Conservation (phyloP, 2,113 vertebrate species). For the Cacatua alba region DNA sequence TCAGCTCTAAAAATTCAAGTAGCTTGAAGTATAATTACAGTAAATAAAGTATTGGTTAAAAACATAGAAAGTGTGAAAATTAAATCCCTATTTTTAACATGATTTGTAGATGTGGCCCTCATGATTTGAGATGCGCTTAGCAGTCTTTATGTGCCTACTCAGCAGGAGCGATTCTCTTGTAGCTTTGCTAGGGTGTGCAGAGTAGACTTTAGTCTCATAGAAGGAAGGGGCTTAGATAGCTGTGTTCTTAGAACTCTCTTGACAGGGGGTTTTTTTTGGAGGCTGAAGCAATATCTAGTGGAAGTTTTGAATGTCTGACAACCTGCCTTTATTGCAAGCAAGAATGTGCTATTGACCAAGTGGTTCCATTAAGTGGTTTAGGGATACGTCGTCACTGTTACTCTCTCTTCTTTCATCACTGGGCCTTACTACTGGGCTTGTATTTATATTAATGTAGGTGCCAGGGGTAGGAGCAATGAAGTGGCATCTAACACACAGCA, state of each 20-base stretch:
- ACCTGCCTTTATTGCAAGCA: neutral
- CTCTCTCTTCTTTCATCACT: neutral
- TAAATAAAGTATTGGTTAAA: neutral
- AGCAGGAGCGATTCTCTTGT: neutral
- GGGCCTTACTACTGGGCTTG: neutral
- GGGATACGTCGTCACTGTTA: neutral
- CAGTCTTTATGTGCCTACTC: neutral
- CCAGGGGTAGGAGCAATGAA: neutral
- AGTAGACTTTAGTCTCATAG: neutral
- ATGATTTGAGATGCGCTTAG: neutral
- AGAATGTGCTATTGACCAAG: neutral
- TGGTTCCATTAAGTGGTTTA: neutral
- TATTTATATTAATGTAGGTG: neutral
- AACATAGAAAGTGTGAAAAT: neutral
- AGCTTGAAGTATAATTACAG: neutral
- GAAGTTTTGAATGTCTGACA: neutral
- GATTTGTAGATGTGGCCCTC: neutral
- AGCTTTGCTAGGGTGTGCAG: neutral
- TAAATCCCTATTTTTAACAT: neutral
- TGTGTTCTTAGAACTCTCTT: neutral
- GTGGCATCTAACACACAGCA: neutral
- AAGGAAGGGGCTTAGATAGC: neutral
- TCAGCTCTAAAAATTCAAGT: neutral
- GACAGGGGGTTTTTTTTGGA: neutral
- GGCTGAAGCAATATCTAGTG: neutral